Evolutionary conservation across 2,888 invertebrate species (phyloP).

Genomic region (Ephialtes manifestator): DNA sequence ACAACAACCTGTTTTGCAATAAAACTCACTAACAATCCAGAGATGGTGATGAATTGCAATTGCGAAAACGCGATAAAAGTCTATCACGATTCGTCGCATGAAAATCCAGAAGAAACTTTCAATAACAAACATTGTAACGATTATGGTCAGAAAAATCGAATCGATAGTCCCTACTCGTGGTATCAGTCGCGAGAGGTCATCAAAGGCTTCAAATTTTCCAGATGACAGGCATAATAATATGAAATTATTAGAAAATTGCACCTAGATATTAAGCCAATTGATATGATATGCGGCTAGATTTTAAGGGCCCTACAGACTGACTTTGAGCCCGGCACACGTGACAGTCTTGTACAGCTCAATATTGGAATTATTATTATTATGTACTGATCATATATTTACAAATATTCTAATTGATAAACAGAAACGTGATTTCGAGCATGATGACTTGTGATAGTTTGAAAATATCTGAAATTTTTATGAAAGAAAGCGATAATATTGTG

Average conservation of each 20-base stretch:
- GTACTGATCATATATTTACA: neutral
- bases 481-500: neutral
- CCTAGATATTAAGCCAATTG: constrained; percentile 1
- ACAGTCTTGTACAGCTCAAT: neutral
- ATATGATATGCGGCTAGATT: too few species aligned
- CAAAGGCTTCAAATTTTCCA: constrained; percentile 82
- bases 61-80: constrained; percentile 79
- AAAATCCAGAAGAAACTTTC: constrained; percentile 59
- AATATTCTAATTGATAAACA: constrained; percentile 18
- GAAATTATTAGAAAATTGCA: constrained; percentile 55
- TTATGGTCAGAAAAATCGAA: constrained; percentile 14
- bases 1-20: constrained; percentile 76
- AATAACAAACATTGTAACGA: constrained; percentile 58
- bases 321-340: constrained; percentile 12
- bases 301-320: constrained; percentile 29
- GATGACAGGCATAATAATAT: constrained; percentile 77
- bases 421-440: constrained; percentile 13
- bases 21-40: constrained; percentile 75
- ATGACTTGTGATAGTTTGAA: constrained; percentile 32
- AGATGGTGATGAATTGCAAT: constrained; percentile 71
- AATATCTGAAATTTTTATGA: constrained; percentile 37
- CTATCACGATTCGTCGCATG: constrained; percentile 76
- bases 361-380: constrained; percentile 46
- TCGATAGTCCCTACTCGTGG: constrained; percentile 78
- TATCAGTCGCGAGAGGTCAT: constrained; percentile 83